Conservation (phyloP, 1,140 invertebrate species). For the Scaptomyza graminum region DNA sequence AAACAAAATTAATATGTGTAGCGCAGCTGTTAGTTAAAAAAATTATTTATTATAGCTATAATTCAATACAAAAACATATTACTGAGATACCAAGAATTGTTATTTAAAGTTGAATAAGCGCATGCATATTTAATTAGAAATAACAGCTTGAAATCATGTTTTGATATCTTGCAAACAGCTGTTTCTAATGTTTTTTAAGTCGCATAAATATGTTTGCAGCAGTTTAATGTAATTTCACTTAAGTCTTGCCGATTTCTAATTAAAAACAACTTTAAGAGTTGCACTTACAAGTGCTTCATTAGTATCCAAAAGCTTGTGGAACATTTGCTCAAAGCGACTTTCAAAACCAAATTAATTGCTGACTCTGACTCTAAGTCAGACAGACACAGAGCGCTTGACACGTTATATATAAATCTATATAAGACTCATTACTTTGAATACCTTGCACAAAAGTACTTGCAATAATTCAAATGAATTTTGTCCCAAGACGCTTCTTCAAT, state of each 20-base stretch:
- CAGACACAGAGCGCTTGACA: slow-evolving; percentile 62
- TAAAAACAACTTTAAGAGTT: slow-evolving; percentile 57
- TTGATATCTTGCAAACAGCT: slow-evolving; percentile 12
- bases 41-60: too few relatives aligned
- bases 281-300: slow-evolving; percentile 31
- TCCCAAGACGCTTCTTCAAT: slow-evolving; percentile 40
- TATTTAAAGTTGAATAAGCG: too few relatives aligned
- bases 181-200: too few relatives aligned
- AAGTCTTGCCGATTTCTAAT: slow-evolving; percentile 56
- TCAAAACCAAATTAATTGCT: slow-evolving; percentile 73
- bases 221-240: slow-evolving; percentile 51
- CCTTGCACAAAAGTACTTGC: slow-evolving; percentile 18
- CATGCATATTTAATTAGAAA: too few relatives aligned
- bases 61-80: too few relatives aligned
- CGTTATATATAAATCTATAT: slow-evolving; percentile 38
- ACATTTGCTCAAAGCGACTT: slow-evolving; percentile 59
- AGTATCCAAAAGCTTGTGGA: slow-evolving; percentile 52
- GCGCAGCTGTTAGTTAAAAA: too few relatives aligned
- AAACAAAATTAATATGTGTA: too few relatives aligned
- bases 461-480: slow-evolving; percentile 72
- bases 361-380: slow-evolving; percentile 33
- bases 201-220: slow-evolving; percentile 14
- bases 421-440: slow-evolving; percentile 16
- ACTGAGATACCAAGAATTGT: too few relatives aligned
- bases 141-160: background rate